These are phyloP conservation scores for Tetranychus urticae DNA, from an alignment of 1,140 invertebrate species.

Conservation along the genomic window DNA sequence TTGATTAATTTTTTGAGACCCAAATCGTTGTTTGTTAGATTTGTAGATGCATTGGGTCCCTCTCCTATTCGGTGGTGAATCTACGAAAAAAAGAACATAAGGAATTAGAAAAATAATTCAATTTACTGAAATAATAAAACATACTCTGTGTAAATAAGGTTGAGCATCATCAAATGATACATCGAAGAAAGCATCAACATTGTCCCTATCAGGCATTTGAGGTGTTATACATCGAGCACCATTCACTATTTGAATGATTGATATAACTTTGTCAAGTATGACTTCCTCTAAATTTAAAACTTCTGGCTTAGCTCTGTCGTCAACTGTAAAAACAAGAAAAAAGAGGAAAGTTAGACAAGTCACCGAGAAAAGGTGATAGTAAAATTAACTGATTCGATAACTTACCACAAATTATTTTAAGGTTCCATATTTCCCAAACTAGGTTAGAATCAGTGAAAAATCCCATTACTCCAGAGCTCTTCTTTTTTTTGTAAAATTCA, in stretches of 20 bases:
- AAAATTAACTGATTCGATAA: neutral
- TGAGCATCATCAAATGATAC: slow-evolving; percentile 73
- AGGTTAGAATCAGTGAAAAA: slow-evolving; percentile 44
- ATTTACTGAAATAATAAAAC: neutral
- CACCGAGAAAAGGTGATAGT: neutral
- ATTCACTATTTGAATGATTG: slow-evolving; percentile 84
- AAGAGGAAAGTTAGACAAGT: neutral
- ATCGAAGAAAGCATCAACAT: slow-evolving; percentile 81
- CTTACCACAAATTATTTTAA: slow-evolving; percentile 46
- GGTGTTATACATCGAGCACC: slow-evolving; percentile 68
- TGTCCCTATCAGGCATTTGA: slow-evolving; percentile 72
- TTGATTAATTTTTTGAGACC: slow-evolving; percentile 4
- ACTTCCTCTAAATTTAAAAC: slow-evolving; percentile 43
- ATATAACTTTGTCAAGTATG: slow-evolving; percentile 70
- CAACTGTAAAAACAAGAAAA: neutral
- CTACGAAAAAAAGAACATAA: neutral
- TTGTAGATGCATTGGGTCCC: neutral
- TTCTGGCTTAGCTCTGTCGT: neutral
- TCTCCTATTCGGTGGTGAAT: slow-evolving; percentile 4
- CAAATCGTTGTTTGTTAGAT: neutral
- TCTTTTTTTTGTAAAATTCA: slow-evolving; percentile 82
- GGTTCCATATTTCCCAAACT: slow-evolving; percentile 92
- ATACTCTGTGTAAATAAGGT: slow-evolving; percentile 70
- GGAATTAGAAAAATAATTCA: neutral
- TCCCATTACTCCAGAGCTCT: slow-evolving; percentile 40